Percentiles rank a stretch among this genome's conserved stretches.
Evolutionary conservation across 2,113 vertebrate genomes (phyloP).

Genomic region (Xiphias gladius): DNA sequence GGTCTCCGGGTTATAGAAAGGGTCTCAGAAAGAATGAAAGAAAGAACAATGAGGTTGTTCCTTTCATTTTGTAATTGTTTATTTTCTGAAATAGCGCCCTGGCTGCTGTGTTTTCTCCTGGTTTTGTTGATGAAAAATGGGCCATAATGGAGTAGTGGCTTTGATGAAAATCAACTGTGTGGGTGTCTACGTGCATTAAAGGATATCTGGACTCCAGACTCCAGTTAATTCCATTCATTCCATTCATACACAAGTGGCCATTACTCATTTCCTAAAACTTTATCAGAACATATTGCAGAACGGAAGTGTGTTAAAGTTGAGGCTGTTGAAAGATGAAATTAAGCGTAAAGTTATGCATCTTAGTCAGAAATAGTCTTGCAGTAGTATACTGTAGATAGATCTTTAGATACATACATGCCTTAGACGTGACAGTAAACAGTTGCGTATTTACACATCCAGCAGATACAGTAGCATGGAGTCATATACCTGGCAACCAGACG

Average conservation of each 20-base stretch:
- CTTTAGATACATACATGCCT: no score
- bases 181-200: background rate
- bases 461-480: background rate
- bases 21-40: constrained; percentile 7
- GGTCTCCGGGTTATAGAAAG: constrained; percentile 5
- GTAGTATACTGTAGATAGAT: background rate
- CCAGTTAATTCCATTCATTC: background rate
- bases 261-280: constrained; percentile 49
- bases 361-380: background rate
- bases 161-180: constrained; percentile 17
- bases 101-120: background rate
- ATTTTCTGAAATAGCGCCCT: background rate
- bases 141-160: background rate
- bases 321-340: background rate
- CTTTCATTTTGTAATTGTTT: constrained; percentile 28
- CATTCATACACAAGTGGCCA: constrained; percentile 9
- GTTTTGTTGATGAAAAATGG: constrained; percentile 1
- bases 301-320: background rate
- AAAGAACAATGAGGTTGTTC: constrained; percentile 46
- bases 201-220: constrained; percentile 7
- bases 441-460: no score
- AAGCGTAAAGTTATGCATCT: background rate
- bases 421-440: background rate
- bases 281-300: background rate
- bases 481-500: no score